These are phyloP conservation scores for Caenorhabditis brenneri DNA, from an alignment of 1,140 invertebrate genomes.

Conservation along the genomic window DNA sequence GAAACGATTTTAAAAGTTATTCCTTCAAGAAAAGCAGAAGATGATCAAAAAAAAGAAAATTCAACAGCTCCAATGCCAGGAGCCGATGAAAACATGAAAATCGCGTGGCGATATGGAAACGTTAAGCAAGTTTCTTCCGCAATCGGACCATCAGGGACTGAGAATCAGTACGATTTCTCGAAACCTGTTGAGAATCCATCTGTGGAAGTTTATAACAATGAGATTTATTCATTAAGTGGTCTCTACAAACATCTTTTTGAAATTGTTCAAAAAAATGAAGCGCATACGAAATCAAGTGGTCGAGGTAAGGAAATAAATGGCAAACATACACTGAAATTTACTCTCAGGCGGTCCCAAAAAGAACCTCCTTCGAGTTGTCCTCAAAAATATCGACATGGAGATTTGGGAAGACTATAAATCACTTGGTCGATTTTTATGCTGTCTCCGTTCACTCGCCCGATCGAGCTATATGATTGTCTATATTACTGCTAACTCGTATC, in stretches of 20 bases:
- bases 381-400: constrained; percentile 4
- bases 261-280: background rate
- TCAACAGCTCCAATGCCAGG: background rate
- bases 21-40: background rate
- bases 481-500: background rate
- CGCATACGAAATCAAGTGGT: background rate
- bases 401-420: constrained; percentile 10
- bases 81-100: background rate
- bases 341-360: constrained; percentile 3
- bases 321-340: background rate
- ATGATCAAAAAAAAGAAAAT: background rate
- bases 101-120: background rate
- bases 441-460: background rate
- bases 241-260: background rate
- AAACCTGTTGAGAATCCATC: background rate
- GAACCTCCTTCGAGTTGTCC: background rate
- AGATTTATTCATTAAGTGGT: background rate
- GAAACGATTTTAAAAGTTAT: background rate
- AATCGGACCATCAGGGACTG: background rate
- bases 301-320: background rate
- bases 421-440: constrained; percentile 4
- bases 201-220: background rate
- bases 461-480: background rate
- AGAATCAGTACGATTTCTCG: background rate
- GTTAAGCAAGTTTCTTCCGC: background rate